Base-by-base conservation (phyloP, 2,113 vertebrate genomes). In the Saguinus imperator region DNA sequence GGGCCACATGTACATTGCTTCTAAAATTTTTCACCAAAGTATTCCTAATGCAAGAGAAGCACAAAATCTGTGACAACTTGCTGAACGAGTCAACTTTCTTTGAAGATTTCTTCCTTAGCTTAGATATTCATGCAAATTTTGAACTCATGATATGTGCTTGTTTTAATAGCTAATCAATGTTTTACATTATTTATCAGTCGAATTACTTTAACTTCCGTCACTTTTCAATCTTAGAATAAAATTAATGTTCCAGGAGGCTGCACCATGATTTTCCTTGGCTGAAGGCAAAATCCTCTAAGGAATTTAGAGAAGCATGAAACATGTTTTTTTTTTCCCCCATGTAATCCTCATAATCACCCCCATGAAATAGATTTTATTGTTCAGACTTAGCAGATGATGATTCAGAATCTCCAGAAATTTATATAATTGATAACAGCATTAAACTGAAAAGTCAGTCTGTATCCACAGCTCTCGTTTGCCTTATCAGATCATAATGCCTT, bases 111-210 rank as follows among this genome's bases (percentile, higher is more conserved):
- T 88, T 4, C 75, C 70, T 95, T 87, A 90, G n/a, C 27, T 85
- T 92, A 45, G 58, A 23, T 79, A 73, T 29, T 87, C 55, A 87
- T 91, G 40, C 25, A 64, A 64, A 96, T 85, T 94, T 92, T 57
- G n/a, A 95, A 86, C 29, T 64, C 37, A 35, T n/a, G 43, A 75
- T 92, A 85, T 82, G 16, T 86, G 50, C n/a, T 88, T 82, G 17
- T 82, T 91, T 97, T 83, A 94, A 80, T 94, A 95, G 37, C 81
- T 97, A 79, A 95, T 94, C 89, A 93, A 72, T 82, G 50, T n/a
- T 95, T 96, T 89, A 85, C 52, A 83, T 94, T 97, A 88, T 97
- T 96, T 94, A 94, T 94, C 40, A 95, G 52, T 90, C 45, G 93
- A 77, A 91, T 97, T 94, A 90, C 45, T 89, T 95, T 90, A 87